Percentiles rank a stretch among this genome's conserved stretches.
Conservation (phyloP, 2,888 invertebrate species). For the Rhogogaster chlorosoma region DNA sequence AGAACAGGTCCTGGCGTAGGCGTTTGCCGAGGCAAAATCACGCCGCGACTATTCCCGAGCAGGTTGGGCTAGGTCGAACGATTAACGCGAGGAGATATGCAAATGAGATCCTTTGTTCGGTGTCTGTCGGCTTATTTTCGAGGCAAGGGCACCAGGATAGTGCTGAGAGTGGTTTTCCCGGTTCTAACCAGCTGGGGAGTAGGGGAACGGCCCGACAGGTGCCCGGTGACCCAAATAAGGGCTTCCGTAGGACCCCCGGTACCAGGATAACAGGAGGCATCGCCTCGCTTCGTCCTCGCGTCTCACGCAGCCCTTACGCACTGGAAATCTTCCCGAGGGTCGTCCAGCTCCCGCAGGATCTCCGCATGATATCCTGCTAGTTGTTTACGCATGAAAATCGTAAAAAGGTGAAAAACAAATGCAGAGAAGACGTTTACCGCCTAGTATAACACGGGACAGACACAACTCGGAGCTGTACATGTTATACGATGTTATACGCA, state of each 20-base stretch:
- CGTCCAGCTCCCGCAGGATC: conserved; percentile 62
- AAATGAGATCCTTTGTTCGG: conserved; percentile 77
- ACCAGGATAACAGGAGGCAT: conserved; percentile 72
- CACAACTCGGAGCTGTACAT: neutral
- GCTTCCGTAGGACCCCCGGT: conserved; percentile 76
- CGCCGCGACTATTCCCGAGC: conserved; percentile 50
- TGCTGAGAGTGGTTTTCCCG: conserved; percentile 61
- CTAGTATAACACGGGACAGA: too few relatives aligned
- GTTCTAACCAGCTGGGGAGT: conserved; percentile 7
- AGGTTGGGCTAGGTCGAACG: conserved; percentile 33
- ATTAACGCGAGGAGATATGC: conserved; percentile 69
- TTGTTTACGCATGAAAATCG: conserved; percentile 74
- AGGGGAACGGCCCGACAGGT: conserved; percentile 56
- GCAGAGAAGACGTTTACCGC: neutral
- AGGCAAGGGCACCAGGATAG: conserved; percentile 69
- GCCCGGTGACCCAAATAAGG: conserved; percentile 77
- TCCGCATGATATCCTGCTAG: conserved; percentile 73
- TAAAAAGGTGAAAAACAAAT: conserved; percentile 73
- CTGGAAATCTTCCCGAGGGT: conserved; percentile 63
- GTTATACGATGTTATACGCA: neutral
- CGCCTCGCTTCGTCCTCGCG: neutral
- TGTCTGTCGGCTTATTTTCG: conserved; percentile 77
- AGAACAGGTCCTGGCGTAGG: conserved; percentile 60
- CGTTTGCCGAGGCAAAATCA: conserved; percentile 51
- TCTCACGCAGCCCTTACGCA: conserved; percentile 63